Evolutionary conservation across 2,113 vertebrate genomes (phyloP), one percentile per base, ranked within the genome.

Genomic region (Indicator indicator): DNA sequence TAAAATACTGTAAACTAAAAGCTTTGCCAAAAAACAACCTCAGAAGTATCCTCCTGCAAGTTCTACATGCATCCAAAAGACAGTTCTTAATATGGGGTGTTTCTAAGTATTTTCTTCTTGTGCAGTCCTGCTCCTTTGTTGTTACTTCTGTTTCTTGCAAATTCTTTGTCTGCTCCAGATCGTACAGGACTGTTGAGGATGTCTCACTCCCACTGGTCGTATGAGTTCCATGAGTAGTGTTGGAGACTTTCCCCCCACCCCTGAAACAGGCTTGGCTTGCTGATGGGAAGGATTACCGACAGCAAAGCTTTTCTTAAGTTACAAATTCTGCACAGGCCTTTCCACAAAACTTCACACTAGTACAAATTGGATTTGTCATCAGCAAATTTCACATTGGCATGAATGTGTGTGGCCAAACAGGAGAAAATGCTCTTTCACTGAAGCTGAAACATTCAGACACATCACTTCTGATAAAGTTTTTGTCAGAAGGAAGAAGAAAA

Each of bases 341-440:
- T 78, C 54, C 50, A 78, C 62, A 94, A 83, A 84, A 86, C 23
- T 44, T 93, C 48, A 33, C 1, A 0, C 40, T 44, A 54, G 44
- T 75, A 69, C 40, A 86, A 81, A 82, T 50, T 62, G 59, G 44
- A 78, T 82, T 95, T 94, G 85, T 89, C n/a, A 55, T 89, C 77
- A 90, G 48, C 30, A 95, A 93, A 93, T 74, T 71, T 77, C 93
- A 86, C 38, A 75, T 75, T 93, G 72, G 75, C 54, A 44, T 48
- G 48, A 82, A 65, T 1, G 1, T 65, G 62, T 38, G n/a, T 4
- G 8, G 56, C 82, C 36, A 75, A 38, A 89, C 19, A 87, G 33
- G 38, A 82, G 85, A 92, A 92, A 72, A 76, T 33, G 26, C 33
- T 69, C n/a, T 87, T 93, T 72, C 55, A 73, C 40, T 82, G 83